Base-by-base conservation (phyloP, 2,797 vertebrate species). In the Lutjanus argentimaculatus region DNA sequence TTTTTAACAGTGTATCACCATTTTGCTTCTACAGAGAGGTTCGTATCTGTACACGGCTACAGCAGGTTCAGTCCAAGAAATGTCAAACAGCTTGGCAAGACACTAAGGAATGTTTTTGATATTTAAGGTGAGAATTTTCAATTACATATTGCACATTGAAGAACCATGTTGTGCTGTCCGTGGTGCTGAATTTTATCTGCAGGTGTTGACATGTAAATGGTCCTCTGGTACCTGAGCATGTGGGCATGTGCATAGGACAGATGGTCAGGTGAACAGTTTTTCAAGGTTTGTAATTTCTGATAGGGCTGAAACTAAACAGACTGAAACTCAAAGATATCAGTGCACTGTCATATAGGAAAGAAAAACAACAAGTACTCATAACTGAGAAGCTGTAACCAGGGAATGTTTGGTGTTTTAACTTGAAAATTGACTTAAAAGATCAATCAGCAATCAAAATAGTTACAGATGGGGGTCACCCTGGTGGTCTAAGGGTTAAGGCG, bases 171-270 rank as follows among this genome's bases (percentile, higher is more conserved):
- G 25, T 92, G 91, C 92, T 94, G 92, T 94, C 93, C 91, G 43
- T 88, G 91, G 93, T 94, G 91, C 93, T 94, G 93, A 93, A 91
- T 2, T 30, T 17, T 71, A 79, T 83, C 66, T 75, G 59, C 79
- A 79, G 76, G 79, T 75, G 74, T 73, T 67, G 77, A 79, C 65
- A 59, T 62, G 58, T 58, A 72, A 63, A 67, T 59, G 19, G 11
- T 59, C 67, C 21, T 66, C 40, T 56, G 42, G 43, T 67, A 72
- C 42, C 56, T 77, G 69, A 67, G 25, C 19, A 59, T 25, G 69
- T 64, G 46, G 66, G 46, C 19, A 16, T 40, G 43, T 66, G 16
- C 8, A 4, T 6, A 25, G 7, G 12, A 16, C 43, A 45, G 2
- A 21, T 30, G 6, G n/a, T 14, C 43, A 22, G 19, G 14, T 64